phyloP scores from a whole-genome alignment of 2,888 invertebrate genomes.

The Margaritifera margaritifera region DNA sequence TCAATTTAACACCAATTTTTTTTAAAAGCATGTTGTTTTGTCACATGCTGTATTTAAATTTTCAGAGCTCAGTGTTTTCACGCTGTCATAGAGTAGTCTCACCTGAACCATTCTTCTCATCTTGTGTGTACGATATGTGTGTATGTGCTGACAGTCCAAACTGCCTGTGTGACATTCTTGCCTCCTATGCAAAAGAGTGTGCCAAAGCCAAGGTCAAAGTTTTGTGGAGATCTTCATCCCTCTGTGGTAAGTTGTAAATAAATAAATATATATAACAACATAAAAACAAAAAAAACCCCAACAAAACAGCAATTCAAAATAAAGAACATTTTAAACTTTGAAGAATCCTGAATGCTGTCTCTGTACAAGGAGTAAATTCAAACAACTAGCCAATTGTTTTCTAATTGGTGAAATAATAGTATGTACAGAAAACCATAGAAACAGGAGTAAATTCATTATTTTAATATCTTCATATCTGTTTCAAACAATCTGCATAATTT shows the following conservation, averaged over 20 bases:
- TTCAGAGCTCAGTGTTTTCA: slow-evolving; percentile 64
- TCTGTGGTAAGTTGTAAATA: slow-evolving; percentile 64
- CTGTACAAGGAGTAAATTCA: too few relatives aligned
- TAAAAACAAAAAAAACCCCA: too few relatives aligned
- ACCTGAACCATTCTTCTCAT: slow-evolving; percentile 66
- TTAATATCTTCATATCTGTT: too few relatives aligned
- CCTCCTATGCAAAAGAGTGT: slow-evolving; percentile 69
- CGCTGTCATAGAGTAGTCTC: slow-evolving; percentile 65
- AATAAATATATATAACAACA: not conserved
- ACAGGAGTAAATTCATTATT: too few relatives aligned
- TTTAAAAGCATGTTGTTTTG: not conserved
- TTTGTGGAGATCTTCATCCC: slow-evolving; percentile 63
- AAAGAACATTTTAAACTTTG: too few relatives aligned
- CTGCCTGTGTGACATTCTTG: slow-evolving; percentile 69
- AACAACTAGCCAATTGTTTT: too few relatives aligned
- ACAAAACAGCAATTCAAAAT: too few relatives aligned
- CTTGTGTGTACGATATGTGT: slow-evolving; percentile 71
- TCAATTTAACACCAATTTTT: not conserved
- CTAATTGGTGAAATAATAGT: too few relatives aligned
- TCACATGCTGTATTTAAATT: slow-evolving; percentile 7
- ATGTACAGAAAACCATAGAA: too few relatives aligned
- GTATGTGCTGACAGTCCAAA: slow-evolving; percentile 64
- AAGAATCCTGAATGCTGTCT: too few relatives aligned
- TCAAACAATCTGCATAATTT: too few relatives aligned
- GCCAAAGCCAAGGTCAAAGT: slow-evolving; percentile 64